Percentiles rank a stretch among this genome's conserved stretches.
Conservation (phyloP, 2,113 vertebrate species). For the Dromaius novaehollandiae region DNA sequence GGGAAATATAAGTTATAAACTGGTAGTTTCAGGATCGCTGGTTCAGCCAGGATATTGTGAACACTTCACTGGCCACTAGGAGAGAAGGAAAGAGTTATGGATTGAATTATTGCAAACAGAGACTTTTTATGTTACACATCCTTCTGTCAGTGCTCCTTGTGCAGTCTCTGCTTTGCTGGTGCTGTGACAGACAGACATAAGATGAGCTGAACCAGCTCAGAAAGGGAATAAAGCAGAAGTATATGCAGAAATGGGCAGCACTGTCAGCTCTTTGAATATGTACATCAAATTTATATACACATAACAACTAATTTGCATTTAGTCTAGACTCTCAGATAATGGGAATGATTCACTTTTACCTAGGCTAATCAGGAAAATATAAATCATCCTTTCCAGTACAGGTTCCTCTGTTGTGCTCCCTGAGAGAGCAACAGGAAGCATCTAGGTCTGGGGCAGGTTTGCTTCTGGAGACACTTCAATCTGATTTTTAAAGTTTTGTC, state of each 20-base stretch:
- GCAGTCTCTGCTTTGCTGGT: background rate
- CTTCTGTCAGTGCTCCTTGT: background rate
- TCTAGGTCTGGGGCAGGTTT: background rate
- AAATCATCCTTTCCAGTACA: background rate
- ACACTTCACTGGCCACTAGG: background rate
- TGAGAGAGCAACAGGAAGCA: background rate
- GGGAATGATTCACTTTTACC: background rate
- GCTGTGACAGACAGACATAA: background rate
- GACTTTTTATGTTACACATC: background rate
- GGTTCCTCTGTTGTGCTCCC: background rate
- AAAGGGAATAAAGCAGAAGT: background rate
- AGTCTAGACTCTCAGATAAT: background rate
- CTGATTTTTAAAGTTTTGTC: background rate
- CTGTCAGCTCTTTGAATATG: background rate
- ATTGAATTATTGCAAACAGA: background rate
- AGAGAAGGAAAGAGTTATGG: background rate
- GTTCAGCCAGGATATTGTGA: too few relatives aligned
- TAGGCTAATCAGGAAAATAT: background rate
- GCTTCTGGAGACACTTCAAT: background rate
- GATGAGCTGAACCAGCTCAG: background rate
- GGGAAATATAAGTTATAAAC: background rate
- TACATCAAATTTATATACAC: background rate
- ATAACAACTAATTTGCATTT: rapidly evolving
- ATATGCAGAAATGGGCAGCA: background rate
- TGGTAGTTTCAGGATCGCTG: background rate